Evolutionary conservation across 2,888 invertebrate species (phyloP), one percentile per base, ranked within the genome.

Genomic region (Agrochola macilenta): DNA sequence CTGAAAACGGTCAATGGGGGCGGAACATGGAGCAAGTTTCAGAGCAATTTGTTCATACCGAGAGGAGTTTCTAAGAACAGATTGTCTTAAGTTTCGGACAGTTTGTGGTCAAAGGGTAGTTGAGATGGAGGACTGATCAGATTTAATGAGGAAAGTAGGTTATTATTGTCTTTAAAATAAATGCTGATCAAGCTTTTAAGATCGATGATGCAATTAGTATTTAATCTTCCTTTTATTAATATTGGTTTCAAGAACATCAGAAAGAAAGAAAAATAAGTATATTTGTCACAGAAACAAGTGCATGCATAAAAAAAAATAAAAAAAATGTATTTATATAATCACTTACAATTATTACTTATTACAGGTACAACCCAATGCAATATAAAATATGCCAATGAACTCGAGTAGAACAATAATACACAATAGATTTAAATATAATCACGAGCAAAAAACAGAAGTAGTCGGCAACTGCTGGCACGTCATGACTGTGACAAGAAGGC

Each of bases 1-100:
- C 76, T 80, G 83, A 70, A 73, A 69, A 52, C 68, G 64, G 69
- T 65, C 75, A 63, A 65, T 64, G 63, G 35, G 58, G 14, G 12
- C 35, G 58, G 54, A 43, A 58, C 71, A 73, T 49, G 60, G 43
- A 49, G 69, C 69, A 69, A 64, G 58, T 65, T 72, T 26, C 57
- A 72, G 26, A 81, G 57, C 39, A 49, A 74, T 81, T 66, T 65
- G 66, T 60, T 70, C 30, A 63, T 60, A 57, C 57, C 52, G n/a
- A 69, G 46, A 49, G 14, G 69, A 76, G 54, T 74, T 77, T 58
- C 66, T 35, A 76, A 70, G 58, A 60, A 73, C 72, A 77, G 46
- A 73, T 73, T 73, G 54, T 72, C 52, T 49, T 14, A 26, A 81
- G 66, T 79, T 66, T 66, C 5, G 35, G 46, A 39, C 20, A 26